A percentile compares a stretch with the other conserved stretches of the same genome.
These are phyloP conservation scores for Cynopterus sphinx DNA, from an alignment of 2,797 vertebrate genomes.

Conservation along the genomic window DNA sequence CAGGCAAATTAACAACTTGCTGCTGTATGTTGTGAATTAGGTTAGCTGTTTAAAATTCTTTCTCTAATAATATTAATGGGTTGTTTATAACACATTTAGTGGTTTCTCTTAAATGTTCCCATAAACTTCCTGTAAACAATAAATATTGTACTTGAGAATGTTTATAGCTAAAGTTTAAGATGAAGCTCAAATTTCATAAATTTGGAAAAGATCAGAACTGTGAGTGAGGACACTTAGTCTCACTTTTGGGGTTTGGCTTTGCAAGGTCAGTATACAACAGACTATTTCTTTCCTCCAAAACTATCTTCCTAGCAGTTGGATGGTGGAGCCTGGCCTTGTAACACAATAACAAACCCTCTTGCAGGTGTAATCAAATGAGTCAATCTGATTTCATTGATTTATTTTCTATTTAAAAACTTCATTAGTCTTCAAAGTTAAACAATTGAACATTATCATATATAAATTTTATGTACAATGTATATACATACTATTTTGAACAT, in stretches of 20 bases:
- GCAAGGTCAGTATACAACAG: background rate
- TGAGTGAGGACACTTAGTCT: background rate
- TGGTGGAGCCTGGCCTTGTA: background rate
- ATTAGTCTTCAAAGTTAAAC: slow-evolving; percentile 29
- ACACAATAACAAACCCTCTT: background rate
- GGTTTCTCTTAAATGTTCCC: slow-evolving; percentile 33
- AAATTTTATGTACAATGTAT: background rate
- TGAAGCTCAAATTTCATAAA: slow-evolving; percentile 41
- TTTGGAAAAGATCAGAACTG: background rate
- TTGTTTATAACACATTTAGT: slow-evolving; percentile 41
- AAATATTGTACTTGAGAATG: slow-evolving; percentile 47
- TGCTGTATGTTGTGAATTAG: background rate
- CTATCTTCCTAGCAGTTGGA: background rate
- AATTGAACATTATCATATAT: background rate
- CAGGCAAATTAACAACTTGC: slow-evolving; percentile 14
- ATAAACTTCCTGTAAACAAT: slow-evolving; percentile 28
- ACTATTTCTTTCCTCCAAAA: background rate
- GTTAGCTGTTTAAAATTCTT: slow-evolving; percentile 33
- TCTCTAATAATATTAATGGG: slow-evolving; percentile 11
- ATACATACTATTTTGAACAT: background rate
- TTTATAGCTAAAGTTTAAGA: slow-evolving; percentile 8
- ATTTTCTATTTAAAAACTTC: background rate
- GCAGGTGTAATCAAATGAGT: background rate
- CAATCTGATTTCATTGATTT: background rate
- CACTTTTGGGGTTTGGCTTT: background rate